Evolutionary conservation across 2,888 invertebrate species (phyloP), one percentile per base, ranked within the genome.

Genomic region (Drosophila yooni): DNA sequence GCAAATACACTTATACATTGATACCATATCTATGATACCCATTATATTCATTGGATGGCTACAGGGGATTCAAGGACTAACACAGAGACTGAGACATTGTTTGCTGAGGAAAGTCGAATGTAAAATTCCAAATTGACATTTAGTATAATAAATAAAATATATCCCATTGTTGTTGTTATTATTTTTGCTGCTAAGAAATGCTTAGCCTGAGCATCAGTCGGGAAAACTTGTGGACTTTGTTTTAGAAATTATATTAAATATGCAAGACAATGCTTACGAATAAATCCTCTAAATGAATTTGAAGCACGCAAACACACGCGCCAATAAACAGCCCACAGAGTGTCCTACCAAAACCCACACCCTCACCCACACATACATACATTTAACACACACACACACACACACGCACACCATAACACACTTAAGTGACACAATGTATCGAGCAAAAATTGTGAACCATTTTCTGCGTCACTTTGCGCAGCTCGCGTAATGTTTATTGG

Each of bases 221-320:
- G 38, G 29, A 51, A 46, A 46, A 36, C 29, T 58, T 38, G 60
- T 60, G 56, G 68, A 82, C 54, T 64, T 74, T 74, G 74, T 63
- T 72, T 76, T 76, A 74, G 73, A 91, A 91, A 91, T 91, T 88
- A 80, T 89, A 91, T 87, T 82, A 87, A 91, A 87, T 87, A 87
- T 87, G 87, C 87, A 91, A 82, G 89, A 74, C 90, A 88, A 75
- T 78, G 87, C 90, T 80, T 82, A 76, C 65, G 72, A 76, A 80
- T 89, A 87, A 87, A 91, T 91, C 88, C 90, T 72, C 86, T 84
- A 88, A 91, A 87, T 89, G 90, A 91, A 87, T 91, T 87, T 91
- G 88, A 91, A 91, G 91, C 90, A 91, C 91, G 86, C 91, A 84
- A 84, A 87, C 86, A 89, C 88, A 89, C 79, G 88, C 82, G 79